Base-by-base conservation (phyloP, 2,113 vertebrate species). In the Synchiropus splendidus region DNA sequence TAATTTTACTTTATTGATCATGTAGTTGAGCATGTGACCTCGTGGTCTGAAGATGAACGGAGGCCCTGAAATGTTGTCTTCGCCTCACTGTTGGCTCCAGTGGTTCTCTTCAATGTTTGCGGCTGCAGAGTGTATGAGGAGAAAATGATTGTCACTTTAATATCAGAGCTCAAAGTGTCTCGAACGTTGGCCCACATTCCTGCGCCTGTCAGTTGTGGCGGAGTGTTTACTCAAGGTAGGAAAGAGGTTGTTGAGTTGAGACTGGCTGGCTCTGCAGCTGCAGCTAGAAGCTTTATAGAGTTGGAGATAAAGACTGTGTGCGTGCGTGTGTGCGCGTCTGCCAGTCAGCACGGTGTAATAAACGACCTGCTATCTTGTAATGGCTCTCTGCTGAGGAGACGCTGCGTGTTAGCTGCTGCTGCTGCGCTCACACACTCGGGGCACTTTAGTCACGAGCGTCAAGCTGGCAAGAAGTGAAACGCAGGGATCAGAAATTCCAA, bases 261-360 rank as follows among this genome's bases (percentile, higher is more conserved):
- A 47, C 42, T 46, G 57, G 14, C 42, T 61, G 63, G 51, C 48
- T 58, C 51, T 61, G 21, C 21, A 5, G 6, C 48, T 54, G 49
- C 11, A 35, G 45, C 48, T 40, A 54, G 34, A 38, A 37, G 56
- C 47, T 75, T 71, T 75, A 64, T 65, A 40, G 46, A 45, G 47
- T 10, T 48, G 27, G 9, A 74, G 72, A 74, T 72, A 74, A 68
- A 69, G 61, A 74, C 39, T 60, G n/a, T n/a, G n/a, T n/a, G n/a
- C n/a, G n/a, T n/a, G n/a, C 40, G 58, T 53, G 54, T 56, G 56
- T 21, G 62, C 45, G 46, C 72, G 67, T 68, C 67, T 74, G 62
- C 61, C 30, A 13, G 64, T 67, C 54, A 48, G 67, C 48, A 51
- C 39, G 52, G 44, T 58, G 45, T 66, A 63, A 63, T 69, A 58